phyloP scores from a whole-genome alignment of 2,113 vertebrate species.

The Pachypanchax playfairii region DNA sequence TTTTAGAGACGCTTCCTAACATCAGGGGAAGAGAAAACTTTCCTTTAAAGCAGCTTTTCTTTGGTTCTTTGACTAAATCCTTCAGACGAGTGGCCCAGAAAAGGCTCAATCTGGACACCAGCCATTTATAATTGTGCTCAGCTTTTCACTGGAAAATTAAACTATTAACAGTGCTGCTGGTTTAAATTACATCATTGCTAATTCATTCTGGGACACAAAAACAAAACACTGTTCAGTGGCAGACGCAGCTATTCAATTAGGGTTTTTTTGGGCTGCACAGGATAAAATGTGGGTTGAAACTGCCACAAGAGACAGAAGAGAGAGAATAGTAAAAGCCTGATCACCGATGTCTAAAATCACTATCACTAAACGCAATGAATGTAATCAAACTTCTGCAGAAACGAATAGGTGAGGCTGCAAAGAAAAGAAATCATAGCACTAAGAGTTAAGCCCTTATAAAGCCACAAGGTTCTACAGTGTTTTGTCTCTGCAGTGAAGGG shows the following conservation, averaged over 20 bases:
- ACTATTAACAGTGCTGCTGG: slow-evolving; percentile 9
- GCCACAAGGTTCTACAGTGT: not conserved
- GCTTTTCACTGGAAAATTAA: slow-evolving; percentile 20
- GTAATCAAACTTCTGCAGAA: slow-evolving; percentile 30
- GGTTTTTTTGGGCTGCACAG: slow-evolving; percentile 15
- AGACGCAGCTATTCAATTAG: slow-evolving; percentile 17
- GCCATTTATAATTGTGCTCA: slow-evolving; percentile 43
- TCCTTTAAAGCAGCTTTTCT: slow-evolving; percentile 29
- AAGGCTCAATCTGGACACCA: slow-evolving; percentile 29
- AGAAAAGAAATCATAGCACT: not conserved
- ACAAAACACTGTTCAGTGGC: slow-evolving; percentile 10
- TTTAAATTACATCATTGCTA: slow-evolving; percentile 48
- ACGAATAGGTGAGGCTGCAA: slow-evolving; percentile 12
- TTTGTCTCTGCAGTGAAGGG: slow-evolving; percentile 12
- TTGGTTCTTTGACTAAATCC: slow-evolving; percentile 43
- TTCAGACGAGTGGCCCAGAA: slow-evolving; percentile 30
- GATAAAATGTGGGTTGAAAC: slow-evolving; percentile 32
- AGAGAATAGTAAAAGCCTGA: not conserved
- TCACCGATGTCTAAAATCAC: slow-evolving; percentile 13
- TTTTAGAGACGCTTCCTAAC: slow-evolving; percentile 54
- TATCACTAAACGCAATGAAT: slow-evolving; percentile 25
- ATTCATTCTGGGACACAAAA: slow-evolving; percentile 30
- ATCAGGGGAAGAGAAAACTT: slow-evolving; percentile 10
- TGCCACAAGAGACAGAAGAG: not conserved
- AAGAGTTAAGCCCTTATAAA: not conserved